Percentiles rank a stretch among this genome's conserved stretches.
Conservation (phyloP, 92 coral and sea anemone species). For the Ricordea florida region DNA sequence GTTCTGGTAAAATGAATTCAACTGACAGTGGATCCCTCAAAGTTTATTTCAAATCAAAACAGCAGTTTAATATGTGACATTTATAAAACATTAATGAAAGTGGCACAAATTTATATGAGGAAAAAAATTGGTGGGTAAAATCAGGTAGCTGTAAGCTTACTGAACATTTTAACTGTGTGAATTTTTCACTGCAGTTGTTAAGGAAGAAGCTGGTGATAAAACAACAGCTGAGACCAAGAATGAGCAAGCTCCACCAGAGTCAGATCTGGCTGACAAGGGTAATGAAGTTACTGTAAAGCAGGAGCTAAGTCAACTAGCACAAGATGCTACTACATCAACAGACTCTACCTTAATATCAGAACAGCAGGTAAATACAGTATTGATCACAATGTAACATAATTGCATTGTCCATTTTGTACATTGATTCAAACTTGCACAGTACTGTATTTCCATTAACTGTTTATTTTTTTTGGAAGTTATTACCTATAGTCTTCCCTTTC, state of each 20-base stretch:
- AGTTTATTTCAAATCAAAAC: too few species aligned
- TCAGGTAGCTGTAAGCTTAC: too few species aligned
- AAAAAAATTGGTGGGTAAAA: too few species aligned
- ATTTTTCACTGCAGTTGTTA: background rate
- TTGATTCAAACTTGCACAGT: background rate
- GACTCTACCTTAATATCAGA: background rate
- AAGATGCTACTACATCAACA: background rate
- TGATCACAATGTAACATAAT: background rate
- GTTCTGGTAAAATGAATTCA: too few species aligned
- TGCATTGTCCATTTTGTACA: background rate
- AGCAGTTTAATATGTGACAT: too few species aligned
- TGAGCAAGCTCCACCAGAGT: background rate
- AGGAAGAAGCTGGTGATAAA: slow-evolving; percentile 20
- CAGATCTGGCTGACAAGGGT: background rate
- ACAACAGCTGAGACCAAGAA: slow-evolving; percentile 13
- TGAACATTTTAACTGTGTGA: background rate
- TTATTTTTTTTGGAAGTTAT: too few species aligned
- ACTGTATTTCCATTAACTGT: background rate
- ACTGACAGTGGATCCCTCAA: too few species aligned
- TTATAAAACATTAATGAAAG: too few species aligned
- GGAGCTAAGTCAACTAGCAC: background rate
- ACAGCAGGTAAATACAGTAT: slow-evolving; percentile 3
- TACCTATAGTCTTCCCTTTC: too few species aligned
- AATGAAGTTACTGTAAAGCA: background rate
- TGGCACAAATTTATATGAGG: too few species aligned